These are phyloP conservation scores for Trichacis sp. DNA, from an alignment of 2,888 invertebrate genomes.

Conservation along the genomic window DNA sequence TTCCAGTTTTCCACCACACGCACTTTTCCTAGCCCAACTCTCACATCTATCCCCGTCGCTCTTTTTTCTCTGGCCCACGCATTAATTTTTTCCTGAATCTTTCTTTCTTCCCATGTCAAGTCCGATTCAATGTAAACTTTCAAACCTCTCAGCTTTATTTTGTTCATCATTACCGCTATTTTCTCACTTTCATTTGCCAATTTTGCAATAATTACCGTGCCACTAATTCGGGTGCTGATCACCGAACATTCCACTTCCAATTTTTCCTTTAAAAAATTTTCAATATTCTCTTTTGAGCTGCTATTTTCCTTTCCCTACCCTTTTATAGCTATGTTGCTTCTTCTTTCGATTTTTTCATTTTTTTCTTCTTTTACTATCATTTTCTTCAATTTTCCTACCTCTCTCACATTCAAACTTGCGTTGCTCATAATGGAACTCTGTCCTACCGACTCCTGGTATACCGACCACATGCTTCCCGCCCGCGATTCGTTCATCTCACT, in stretches of 20 bases:
- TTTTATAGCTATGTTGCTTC: background rate
- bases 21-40: conserved; percentile 12
- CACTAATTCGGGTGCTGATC: background rate
- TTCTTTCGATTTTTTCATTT: background rate
- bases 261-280: conserved; percentile 16
- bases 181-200: conserved; percentile 5
- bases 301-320: no score
- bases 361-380: background rate
- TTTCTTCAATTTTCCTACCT: no score
- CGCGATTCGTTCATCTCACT: no score
- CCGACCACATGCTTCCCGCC: no score
- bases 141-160: conserved; percentile 5
- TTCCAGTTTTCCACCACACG: conserved; percentile 18
- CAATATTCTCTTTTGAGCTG: background rate
- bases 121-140: conserved; percentile 23
- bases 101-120: conserved; percentile 17
- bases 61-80: conserved; percentile 16
- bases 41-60: conserved; percentile 6
- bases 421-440: no score
- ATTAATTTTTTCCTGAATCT: conserved; percentile 7
- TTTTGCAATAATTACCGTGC: conserved; percentile 17
- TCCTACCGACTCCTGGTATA: no score
- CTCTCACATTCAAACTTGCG: no score
- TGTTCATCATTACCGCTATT: conserved; percentile 15
- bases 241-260: conserved; percentile 14